phyloP scores from a whole-genome alignment of 2,113 vertebrate species.

The Laticauda colubrina region DNA sequence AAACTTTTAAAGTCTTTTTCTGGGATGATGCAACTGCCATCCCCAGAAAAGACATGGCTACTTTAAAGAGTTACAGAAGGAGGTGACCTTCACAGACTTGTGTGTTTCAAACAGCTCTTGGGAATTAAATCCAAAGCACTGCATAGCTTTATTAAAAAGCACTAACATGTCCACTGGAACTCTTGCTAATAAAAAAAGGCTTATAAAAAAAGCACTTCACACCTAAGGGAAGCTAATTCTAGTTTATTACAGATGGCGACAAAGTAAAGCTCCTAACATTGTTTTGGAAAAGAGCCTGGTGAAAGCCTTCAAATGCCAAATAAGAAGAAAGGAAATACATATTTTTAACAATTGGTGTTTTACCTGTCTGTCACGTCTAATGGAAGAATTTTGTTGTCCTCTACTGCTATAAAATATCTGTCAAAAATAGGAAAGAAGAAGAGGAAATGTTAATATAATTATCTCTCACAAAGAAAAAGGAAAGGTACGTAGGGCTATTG shows the following conservation, averaged over 20 bases:
- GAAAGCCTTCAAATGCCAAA: background rate
- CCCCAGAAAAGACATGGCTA: background rate
- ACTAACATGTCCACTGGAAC: background rate
- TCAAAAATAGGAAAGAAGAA: conserved; percentile 25
- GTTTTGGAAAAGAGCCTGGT: background rate
- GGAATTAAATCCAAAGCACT: background rate
- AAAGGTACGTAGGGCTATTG: background rate
- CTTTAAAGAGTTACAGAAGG: background rate
- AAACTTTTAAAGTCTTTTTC: background rate
- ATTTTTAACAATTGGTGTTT: conserved; percentile 31
- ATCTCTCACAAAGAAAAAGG: background rate
- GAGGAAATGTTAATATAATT: background rate
- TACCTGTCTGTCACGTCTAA: conserved; percentile 79
- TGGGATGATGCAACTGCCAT: background rate
- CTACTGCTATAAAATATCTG: conserved; percentile 87
- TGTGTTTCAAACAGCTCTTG: background rate
- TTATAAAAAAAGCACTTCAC: background rate
- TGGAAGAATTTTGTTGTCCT: conserved; percentile 77
- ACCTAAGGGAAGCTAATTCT: background rate
- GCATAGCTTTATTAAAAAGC: background rate
- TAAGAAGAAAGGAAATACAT: conserved; percentile 16
- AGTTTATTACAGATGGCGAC: background rate
- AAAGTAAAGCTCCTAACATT: background rate
- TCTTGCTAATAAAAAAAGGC: background rate
- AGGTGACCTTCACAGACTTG: background rate